Conservation (phyloP, 2,888 invertebrate species). For the Hypercompe scribonia region DNA sequence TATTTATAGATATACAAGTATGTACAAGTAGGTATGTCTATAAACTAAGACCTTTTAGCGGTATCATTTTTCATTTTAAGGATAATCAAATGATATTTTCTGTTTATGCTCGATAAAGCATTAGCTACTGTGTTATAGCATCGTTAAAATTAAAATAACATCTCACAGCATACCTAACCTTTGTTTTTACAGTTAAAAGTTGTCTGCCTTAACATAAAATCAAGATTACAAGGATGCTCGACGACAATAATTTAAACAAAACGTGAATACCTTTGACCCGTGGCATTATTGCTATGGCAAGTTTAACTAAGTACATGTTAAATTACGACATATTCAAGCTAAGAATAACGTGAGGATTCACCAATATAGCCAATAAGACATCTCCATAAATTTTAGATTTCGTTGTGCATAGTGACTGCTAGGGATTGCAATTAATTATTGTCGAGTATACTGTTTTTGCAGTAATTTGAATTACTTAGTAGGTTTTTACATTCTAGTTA, state of each 20-base stretch:
- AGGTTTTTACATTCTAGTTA: background rate
- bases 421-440: conserved; percentile 3
- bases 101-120: background rate
- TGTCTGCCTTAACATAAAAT: conserved; percentile 74
- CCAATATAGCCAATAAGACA: conserved; percentile 13
- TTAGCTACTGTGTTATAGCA: conserved; percentile 20
- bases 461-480: background rate
- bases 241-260: conserved; percentile 71
- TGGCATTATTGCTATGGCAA: conserved; percentile 48
- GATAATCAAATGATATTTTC: background rate
- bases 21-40: background rate
- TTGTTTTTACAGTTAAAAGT: conserved; percentile 65
- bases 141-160: conserved; percentile 34
- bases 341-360: conserved; percentile 42
- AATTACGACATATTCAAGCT: conserved; percentile 47
- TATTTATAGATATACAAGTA: no score
- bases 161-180: conserved; percentile 23
- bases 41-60: background rate
- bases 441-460: background rate
- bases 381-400: conserved; percentile 16
- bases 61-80: background rate
- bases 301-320: conserved; percentile 42
- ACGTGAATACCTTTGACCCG: conserved; percentile 78
- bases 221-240: conserved; percentile 64
- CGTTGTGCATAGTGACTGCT: background rate